Evolutionary conservation across 35 echinoderm and acorn worm species (phyloP).

Genomic region (Anneissia japonica): DNA sequence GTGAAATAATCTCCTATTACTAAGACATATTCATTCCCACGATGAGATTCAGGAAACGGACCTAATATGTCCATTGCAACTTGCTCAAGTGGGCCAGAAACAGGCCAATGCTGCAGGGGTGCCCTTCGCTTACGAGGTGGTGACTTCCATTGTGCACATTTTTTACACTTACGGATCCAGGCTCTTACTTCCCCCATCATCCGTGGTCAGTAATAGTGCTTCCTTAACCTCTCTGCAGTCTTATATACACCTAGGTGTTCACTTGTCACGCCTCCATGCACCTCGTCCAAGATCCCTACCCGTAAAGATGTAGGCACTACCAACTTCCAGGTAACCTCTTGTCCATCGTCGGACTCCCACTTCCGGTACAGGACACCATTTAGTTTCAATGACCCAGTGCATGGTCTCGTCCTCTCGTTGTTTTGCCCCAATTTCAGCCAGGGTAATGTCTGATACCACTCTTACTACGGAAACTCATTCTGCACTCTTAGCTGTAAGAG

Average conservation of each 20-base stretch:
- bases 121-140: neutral
- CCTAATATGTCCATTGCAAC: conserved; percentile 67
- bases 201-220: neutral
- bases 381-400: too few relatives aligned
- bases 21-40: conserved; percentile 53
- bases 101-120: neutral
- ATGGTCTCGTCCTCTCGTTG: too few relatives aligned
- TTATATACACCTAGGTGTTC: neutral
- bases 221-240: neutral
- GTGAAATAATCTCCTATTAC: conserved; percentile 63
- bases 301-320: conserved; percentile 31
- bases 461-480: too few relatives aligned
- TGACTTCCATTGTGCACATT: neutral
- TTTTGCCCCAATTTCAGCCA: too few relatives aligned
- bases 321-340: neutral
- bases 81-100: conserved; percentile 56
- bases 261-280: neutral
- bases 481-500: too few relatives aligned
- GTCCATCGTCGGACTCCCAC: conserved; percentile 54
- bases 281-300: neutral
- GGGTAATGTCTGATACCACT: too few relatives aligned
- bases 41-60: conserved; percentile 54
- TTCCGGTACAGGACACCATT: neutral
- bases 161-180: neutral
- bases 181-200: neutral